Evolutionary conservation across 1,140 invertebrate genomes (phyloP).

Genomic region (Apis dorsata): DNA sequence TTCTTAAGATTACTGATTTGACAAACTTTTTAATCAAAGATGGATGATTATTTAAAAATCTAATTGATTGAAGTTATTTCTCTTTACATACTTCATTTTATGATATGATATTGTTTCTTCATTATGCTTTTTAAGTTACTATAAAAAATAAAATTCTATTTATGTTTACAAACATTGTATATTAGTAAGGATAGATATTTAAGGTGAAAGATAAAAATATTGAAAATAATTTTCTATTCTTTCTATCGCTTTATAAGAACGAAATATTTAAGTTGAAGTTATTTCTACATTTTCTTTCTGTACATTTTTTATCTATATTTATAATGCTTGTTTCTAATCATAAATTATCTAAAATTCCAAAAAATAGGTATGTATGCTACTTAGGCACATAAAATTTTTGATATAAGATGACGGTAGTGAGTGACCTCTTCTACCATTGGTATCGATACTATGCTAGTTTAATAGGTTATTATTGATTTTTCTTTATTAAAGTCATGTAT

Average conservation of each 20-base stretch:
- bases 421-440: conserved; percentile 36
- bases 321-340: not conserved
- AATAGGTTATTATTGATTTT: conserved; percentile 45
- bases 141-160: not conserved
- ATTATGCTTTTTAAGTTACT: not conserved
- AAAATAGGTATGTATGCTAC: conserved; percentile 24
- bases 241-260: not conserved
- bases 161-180: conserved; percentile 11
- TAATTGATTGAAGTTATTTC: conserved; percentile 21
- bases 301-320: not conserved
- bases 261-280: not conserved
- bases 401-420: conserved; percentile 29
- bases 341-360: not conserved
- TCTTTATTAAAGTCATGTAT: not conserved
- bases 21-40: not conserved
- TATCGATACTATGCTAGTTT: conserved; percentile 31
- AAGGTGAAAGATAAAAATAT: conserved; percentile 12
- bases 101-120: conserved; percentile 25
- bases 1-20: not conserved
- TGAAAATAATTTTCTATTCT: not conserved
- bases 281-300: not conserved
- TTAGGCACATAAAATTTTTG: conserved; percentile 16
- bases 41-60: not conserved
- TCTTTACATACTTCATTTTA: not conserved
- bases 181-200: no score